A percentile compares a stretch with the other conserved stretches of the same genome.
These are phyloP conservation scores for Camelus bactrianus DNA, from an alignment of 2,113 vertebrate genomes.

Conservation along the genomic window DNA sequence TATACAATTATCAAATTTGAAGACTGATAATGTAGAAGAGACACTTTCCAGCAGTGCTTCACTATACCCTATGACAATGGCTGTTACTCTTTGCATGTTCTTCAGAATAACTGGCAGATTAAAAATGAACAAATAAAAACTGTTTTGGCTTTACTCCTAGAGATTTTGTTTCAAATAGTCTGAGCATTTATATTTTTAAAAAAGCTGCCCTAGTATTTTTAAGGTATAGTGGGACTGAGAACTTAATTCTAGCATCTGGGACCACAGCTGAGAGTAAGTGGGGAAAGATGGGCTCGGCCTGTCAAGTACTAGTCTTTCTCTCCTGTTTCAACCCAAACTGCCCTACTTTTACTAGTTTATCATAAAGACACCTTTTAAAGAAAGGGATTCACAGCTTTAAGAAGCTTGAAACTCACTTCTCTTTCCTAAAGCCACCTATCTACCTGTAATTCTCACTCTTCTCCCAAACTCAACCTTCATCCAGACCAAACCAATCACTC, in stretches of 20 bases:
- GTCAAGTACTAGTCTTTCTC: not conserved
- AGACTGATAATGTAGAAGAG: not conserved
- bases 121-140: not conserved
- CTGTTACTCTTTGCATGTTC: not conserved
- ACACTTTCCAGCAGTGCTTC: not conserved
- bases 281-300: accelerated
- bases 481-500: not conserved
- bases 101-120: not conserved
- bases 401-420: not conserved
- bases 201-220: not conserved
- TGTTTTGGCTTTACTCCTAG: not conserved
- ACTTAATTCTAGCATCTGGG: not conserved
- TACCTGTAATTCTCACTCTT: not conserved
- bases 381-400: not conserved
- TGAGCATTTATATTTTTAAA: not conserved
- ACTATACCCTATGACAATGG: not conserved
- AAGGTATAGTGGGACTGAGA: not conserved
- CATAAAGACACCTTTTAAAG: not conserved
- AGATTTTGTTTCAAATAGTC: not conserved
- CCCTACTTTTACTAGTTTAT: not conserved
- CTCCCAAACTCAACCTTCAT: not conserved
- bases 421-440: not conserved
- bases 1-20: not conserved
- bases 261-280: not conserved
- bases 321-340: not conserved